Evolutionary conservation across 2,888 invertebrate genomes (phyloP).

Genomic region (Coleophora deauratella): DNA sequence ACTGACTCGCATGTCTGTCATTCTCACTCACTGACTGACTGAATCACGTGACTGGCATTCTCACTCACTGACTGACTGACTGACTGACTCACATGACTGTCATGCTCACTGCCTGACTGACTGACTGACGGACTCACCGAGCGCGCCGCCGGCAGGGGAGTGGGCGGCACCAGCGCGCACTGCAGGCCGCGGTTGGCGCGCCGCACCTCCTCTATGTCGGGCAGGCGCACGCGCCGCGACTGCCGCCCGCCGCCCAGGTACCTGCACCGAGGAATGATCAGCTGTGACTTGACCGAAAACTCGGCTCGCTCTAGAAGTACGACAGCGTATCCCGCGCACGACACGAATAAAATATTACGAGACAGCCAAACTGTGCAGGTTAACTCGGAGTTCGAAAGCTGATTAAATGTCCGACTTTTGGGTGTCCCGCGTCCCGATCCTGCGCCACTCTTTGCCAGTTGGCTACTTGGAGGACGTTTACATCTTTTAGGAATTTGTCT

Average conservation of each 20-base stretch:
- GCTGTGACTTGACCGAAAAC: background rate
- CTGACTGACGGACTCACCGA: background rate
- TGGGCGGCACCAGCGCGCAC: slow-evolving; percentile 1
- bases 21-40: too few relatives aligned
- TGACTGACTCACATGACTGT: too few relatives aligned
- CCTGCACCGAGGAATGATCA: background rate
- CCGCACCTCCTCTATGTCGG: slow-evolving; percentile 4
- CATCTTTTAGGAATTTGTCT: too few relatives aligned
- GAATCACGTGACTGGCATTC: too few relatives aligned
- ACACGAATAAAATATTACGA: background rate
- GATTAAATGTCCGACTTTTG: too few relatives aligned
- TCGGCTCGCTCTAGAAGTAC: background rate
- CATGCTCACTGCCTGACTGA: too few relatives aligned
- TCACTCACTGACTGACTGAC: too few relatives aligned
- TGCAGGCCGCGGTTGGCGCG: slow-evolving; percentile 1
- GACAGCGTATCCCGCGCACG: background rate
- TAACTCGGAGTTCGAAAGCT: background rate
- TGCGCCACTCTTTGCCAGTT: too few relatives aligned
- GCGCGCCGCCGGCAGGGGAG: background rate
- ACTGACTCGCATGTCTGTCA: too few relatives aligned
- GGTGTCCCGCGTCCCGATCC: too few relatives aligned
- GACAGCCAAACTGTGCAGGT: background rate
- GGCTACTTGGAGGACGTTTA: too few relatives aligned
- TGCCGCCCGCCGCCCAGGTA: background rate
- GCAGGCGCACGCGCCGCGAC: slow-evolving; percentile 3